These are phyloP conservation scores for Diceros bicornis DNA, from an alignment of 2,797 vertebrate species.

Conservation along the genomic window DNA sequence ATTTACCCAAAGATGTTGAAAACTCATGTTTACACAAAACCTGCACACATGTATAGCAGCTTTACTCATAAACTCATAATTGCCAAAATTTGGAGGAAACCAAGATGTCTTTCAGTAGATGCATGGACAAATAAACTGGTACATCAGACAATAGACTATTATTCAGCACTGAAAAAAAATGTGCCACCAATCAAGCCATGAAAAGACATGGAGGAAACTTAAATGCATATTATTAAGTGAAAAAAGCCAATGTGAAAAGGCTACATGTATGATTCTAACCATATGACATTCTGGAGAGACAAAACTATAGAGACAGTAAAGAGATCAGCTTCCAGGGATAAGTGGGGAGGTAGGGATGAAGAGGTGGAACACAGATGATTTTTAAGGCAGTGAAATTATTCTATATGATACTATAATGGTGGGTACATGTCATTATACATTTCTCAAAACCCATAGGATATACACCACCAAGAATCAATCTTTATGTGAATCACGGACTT, in stretches of 20 bases:
- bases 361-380: neutral
- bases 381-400: neutral
- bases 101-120: neutral
- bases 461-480: neutral
- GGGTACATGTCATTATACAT: neutral
- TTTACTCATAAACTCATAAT: neutral
- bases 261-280: neutral
- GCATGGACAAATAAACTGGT: neutral
- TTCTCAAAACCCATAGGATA: neutral
- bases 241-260: neutral
- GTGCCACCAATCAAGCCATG: neutral
- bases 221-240: neutral
- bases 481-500: neutral
- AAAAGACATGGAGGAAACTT: neutral
- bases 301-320: neutral
- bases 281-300: neutral
- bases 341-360: no score
- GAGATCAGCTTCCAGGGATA: neutral
- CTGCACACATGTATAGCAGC: no score
- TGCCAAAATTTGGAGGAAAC: neutral
- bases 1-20: neutral
- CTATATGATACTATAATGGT: neutral
- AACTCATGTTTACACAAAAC: neutral
- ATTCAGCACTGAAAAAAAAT: neutral
- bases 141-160: neutral